phyloP scores from a whole-genome alignment of 2,888 invertebrate genomes.

The Agonopterix heracliana region DNA sequence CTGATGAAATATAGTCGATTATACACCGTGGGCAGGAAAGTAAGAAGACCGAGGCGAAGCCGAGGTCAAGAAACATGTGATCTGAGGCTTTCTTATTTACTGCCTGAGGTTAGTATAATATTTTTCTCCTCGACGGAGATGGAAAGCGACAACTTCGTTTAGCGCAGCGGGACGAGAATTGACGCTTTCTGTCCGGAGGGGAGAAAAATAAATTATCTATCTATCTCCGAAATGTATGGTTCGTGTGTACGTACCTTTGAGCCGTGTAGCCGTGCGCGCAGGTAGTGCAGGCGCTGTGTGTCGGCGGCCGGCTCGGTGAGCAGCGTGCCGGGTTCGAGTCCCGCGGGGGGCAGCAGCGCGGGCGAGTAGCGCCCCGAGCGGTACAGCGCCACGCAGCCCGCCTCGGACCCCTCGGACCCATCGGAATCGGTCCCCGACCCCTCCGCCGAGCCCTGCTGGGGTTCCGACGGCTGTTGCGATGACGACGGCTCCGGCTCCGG shows the following conservation, averaged over 20 bases:
- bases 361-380: constrained; percentile 91
- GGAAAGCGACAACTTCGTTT: no score
- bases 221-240: background rate
- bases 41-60: no score
- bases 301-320: constrained; percentile 87
- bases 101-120: no score
- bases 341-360: constrained; percentile 74
- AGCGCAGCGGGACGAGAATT: no score
- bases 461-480: constrained; percentile 16
- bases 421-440: constrained; percentile 9
- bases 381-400: constrained; percentile 70
- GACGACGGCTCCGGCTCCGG: constrained; percentile 7
- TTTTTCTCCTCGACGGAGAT: no score
- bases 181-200: no score
- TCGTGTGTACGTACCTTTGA: background rate
- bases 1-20: no score
- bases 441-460: constrained; percentile 17
- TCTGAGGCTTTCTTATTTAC: no score
- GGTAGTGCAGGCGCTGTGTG: constrained; percentile 81
- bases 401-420: constrained; percentile 32
- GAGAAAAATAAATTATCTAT: no score
- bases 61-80: no score
- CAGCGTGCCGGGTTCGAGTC: constrained; percentile 84
- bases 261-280: constrained; percentile 78
- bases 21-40: no score